Evolutionary conservation across 2,888 invertebrate genomes (phyloP).

Genomic region (Andrena chrysosceles): DNA sequence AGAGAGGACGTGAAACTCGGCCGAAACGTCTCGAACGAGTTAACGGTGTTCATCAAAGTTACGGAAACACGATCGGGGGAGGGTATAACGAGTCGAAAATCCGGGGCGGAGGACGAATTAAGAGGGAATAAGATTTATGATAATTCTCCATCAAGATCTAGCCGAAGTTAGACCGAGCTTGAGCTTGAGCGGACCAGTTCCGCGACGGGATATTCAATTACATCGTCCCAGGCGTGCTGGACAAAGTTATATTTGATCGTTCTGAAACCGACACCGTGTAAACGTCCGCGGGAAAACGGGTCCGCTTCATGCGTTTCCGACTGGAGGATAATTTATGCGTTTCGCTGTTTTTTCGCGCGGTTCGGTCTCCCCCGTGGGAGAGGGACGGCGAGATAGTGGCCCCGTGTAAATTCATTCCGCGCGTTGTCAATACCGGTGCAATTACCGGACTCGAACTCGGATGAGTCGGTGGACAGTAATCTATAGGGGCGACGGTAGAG

Average conservation of each 20-base stretch:
- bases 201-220: constrained; percentile 32
- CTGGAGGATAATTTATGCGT: constrained; percentile 38
- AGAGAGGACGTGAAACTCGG: constrained; percentile 17
- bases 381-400: too few species aligned
- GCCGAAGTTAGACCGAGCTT: constrained; percentile 10
- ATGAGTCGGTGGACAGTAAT: constrained; percentile 43
- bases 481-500: constrained; percentile 14
- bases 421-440: constrained; percentile 37
- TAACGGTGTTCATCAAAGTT: constrained; percentile 58
- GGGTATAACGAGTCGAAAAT: constrained; percentile 32
- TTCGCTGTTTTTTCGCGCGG: constrained; percentile 6
- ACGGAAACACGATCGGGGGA: constrained; percentile 13
- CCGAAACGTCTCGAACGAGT: constrained; percentile 32
- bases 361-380: neutral
- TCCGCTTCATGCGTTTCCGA: constrained; percentile 28
- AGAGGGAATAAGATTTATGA: constrained; percentile 54
- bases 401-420: constrained; percentile 33
- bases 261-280: constrained; percentile 42
- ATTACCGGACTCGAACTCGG: constrained; percentile 30
- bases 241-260: constrained; percentile 43
- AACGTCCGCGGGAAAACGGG: constrained; percentile 30
- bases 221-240: constrained; percentile 41
- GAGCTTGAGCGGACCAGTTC: constrained; percentile 15
- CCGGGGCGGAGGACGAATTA: constrained; percentile 26
- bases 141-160: constrained; percentile 36